phyloP scores from a whole-genome alignment of 2,113 vertebrate species.

The Plecturocebus donacophilus region DNA sequence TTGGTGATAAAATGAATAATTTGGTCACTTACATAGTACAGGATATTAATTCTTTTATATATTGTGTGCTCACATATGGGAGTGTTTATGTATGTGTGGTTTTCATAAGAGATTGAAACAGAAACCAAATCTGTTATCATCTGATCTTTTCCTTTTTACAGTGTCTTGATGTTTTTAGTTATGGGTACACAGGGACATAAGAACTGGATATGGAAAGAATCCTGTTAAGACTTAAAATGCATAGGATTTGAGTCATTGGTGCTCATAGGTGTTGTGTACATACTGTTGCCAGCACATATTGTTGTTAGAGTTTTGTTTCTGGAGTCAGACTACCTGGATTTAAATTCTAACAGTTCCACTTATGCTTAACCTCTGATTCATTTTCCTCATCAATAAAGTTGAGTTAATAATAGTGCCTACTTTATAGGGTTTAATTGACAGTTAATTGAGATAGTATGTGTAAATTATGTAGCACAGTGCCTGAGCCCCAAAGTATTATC shows the following conservation, averaged over 20 bases:
- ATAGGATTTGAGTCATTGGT: background rate
- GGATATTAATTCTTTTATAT: background rate
- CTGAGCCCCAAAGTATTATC: background rate
- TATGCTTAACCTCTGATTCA: background rate
- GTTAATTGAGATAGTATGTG: background rate
- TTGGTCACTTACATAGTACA: background rate
- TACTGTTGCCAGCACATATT: background rate
- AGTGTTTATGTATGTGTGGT: background rate
- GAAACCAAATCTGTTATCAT: conserved; percentile 16
- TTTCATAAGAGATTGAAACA: conserved; percentile 1
- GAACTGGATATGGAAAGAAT: background rate
- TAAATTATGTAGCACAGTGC: background rate
- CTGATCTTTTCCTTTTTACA: conserved; percentile 22
- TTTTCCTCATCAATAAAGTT: conserved; percentile 45
- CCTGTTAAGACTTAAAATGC: conserved; percentile 34
- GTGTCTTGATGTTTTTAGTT: background rate
- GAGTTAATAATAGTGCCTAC: background rate
- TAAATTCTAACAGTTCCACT: conserved; percentile 10
- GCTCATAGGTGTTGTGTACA: background rate
- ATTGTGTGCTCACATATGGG: background rate
- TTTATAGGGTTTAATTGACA: conserved; percentile 20
- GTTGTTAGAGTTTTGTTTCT: background rate
- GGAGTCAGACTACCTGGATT: background rate
- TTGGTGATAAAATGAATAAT: conserved; percentile 1
- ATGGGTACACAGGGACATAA: background rate